Evolutionary conservation across 2,113 vertebrate species (phyloP), one percentile per base, ranked within the genome.

Genomic region (Nibea coibor): DNA sequence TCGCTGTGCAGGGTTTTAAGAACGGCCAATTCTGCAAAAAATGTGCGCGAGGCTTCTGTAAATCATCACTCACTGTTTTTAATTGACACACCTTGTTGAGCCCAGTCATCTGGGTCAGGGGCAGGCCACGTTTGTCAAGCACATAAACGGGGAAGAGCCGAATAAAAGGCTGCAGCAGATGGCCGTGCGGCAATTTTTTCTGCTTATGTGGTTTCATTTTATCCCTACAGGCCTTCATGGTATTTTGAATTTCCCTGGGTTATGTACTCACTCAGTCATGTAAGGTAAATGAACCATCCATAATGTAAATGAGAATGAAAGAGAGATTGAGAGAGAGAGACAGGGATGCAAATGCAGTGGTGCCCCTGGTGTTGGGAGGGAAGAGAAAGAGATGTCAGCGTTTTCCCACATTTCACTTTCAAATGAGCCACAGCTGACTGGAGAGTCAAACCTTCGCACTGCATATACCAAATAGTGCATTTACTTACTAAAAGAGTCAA

Each of bases 231-330:
- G 88, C 80, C 78, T 77, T 87, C 26, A 0, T 63, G 87, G 81
- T 91, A 84, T 87, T 90, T 88, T 91, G 76, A 90, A 92, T 86
- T 69, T 86, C 89, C 89, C 75, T 67, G 82, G 91, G 92, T 93
- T 93, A 91, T 92, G 90, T 91, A 90, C 90, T 89, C 91, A 91
- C 84, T 92, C 76, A 83, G 86, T 90, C 91, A 85, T 93, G 90
- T 92, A 93, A 91, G 86, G 87, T 94, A 93, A 95, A 94, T 90
- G 93, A 95, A 92, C 87, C 91, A 90, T 92, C 87, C 92, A 85
- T 91, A 94, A 94, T 94, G 94, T 90, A 93, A 91, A 93, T 91
- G 90, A 91, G 84, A 81, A 74, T n/a, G 89, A 89, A 81, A 82
- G 85, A 74, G 86, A 89, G 82, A 85, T 81, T 87, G 89, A 84